Evolutionary conservation across 2,797 vertebrate species (phyloP).

Genomic region (Sebastes nivosus): DNA sequence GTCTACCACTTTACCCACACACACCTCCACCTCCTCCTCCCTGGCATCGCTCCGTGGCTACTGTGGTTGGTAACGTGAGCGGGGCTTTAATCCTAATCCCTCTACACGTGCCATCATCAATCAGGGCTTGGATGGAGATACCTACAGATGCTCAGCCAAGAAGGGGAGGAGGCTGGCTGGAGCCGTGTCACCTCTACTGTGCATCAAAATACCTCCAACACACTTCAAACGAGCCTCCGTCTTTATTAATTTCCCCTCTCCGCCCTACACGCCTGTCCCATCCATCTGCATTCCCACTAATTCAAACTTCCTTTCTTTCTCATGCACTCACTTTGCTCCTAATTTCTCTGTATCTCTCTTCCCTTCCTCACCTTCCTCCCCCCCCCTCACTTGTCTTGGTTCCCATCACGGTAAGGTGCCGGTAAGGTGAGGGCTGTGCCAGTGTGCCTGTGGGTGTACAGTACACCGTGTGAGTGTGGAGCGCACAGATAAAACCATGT

Average conservation of each 20-base stretch:
- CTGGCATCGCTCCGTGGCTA: conserved; percentile 22
- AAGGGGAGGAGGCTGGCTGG: conserved; percentile 19
- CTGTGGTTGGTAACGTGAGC: conserved; percentile 58
- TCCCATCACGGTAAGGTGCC: not conserved
- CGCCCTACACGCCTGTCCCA: not conserved
- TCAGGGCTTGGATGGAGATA: conserved; percentile 43
- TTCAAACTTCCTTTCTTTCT: not conserved
- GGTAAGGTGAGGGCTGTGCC: conserved; percentile 16
- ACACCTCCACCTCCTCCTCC: not conserved
- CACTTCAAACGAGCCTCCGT: conserved; percentile 36
- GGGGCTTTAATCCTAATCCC: conserved; percentile 74
- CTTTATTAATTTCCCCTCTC: conserved; percentile 25
- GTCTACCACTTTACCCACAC: not conserved
- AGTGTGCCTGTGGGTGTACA: conserved; percentile 12
- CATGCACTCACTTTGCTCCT: not conserved
- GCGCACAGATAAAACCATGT: conserved; percentile 26
- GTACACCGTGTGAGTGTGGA: not conserved
- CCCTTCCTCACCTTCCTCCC: not conserved
- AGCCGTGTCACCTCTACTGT: conserved; percentile 33
- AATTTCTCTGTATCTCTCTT: not conserved
- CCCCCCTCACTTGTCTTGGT: not conserved
- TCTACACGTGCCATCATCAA: conserved; percentile 55
- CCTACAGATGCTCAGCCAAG: conserved; percentile 34
- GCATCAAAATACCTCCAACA: conserved; percentile 27
- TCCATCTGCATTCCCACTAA: conserved; percentile 18